A percentile compares a stretch with the other conserved stretches of the same genome.
phyloP scores from a whole-genome alignment of 2,797 vertebrate species.

The Alcedo quadribrachys region DNA sequence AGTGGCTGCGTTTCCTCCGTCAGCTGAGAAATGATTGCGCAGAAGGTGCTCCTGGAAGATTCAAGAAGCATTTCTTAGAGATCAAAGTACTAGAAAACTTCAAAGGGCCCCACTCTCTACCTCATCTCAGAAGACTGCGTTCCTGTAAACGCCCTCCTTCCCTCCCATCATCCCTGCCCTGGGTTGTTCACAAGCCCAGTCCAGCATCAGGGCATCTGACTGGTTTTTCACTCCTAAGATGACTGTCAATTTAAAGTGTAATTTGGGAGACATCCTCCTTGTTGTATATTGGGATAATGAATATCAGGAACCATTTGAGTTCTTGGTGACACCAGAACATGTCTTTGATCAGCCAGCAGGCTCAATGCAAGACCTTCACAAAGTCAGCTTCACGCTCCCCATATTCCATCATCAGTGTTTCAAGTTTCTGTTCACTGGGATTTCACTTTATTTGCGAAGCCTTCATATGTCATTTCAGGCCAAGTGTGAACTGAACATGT shows the following conservation, averaged over 20 bases:
- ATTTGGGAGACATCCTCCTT: background rate
- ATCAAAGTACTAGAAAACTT: background rate
- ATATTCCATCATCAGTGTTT: background rate
- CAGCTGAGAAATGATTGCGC: slow-evolving; percentile 96
- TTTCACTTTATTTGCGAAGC: background rate
- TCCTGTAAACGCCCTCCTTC: background rate
- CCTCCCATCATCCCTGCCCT: background rate
- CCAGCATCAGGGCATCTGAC: background rate
- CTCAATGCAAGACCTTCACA: background rate
- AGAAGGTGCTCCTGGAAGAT: slow-evolving; percentile 94
- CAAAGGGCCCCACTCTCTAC: background rate
- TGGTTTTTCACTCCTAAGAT: background rate
- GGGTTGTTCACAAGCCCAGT: background rate
- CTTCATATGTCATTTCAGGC: background rate
- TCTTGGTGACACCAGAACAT: background rate
- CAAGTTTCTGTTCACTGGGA: background rate
- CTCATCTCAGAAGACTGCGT: background rate
- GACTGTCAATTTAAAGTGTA: background rate
- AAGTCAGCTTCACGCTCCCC: background rate
- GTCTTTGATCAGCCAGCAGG: background rate
- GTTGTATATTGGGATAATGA: background rate
- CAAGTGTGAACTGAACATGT: background rate
- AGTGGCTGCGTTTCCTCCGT: slow-evolving; percentile 96
- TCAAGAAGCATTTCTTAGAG: slow-evolving; percentile 71
- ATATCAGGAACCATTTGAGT: background rate